Conservation (phyloP, 1,140 invertebrate species). For the Magallana ariakensis region DNA sequence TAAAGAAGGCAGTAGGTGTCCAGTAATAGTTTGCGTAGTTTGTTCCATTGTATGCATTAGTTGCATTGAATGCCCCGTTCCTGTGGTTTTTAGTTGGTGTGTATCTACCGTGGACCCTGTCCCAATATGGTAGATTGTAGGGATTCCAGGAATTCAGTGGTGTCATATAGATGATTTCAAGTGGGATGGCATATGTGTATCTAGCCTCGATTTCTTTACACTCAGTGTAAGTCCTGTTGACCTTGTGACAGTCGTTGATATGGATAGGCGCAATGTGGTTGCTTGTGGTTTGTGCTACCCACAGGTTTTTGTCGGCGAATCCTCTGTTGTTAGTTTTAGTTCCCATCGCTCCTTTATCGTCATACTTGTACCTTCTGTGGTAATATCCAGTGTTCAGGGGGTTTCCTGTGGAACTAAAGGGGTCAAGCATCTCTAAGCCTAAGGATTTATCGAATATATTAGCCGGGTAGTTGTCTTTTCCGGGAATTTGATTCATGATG, state of each 20-base stretch:
- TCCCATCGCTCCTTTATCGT: constrained; percentile 65
- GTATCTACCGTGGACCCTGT: background rate
- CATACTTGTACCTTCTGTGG: constrained; percentile 63
- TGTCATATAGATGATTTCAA: constrained; percentile 67
- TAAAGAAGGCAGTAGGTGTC: constrained; percentile 65
- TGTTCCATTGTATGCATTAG: constrained; percentile 64
- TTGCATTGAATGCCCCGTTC: constrained; percentile 28
- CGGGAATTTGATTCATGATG: constrained; percentile 64
- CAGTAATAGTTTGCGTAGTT: constrained; percentile 58
- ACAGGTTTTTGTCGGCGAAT: constrained; percentile 67
- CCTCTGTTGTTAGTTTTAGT: constrained; percentile 54
- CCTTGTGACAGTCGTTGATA: constrained; percentile 44
- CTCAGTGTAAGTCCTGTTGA: background rate
- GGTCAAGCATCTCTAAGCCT: constrained; percentile 39
- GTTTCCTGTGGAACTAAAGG: background rate
- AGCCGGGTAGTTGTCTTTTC: constrained; percentile 57
- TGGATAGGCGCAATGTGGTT: constrained; percentile 52
- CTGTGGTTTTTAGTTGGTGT: background rate
- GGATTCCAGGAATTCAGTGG: constrained; percentile 66
- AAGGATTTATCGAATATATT: constrained; percentile 51
- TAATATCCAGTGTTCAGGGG: constrained; percentile 57
- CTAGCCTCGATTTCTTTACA: constrained; percentile 50
- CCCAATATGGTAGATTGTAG: constrained; percentile 48
- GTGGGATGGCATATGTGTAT: constrained; percentile 65
- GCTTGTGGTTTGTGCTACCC: constrained; percentile 66